A percentile compares a stretch with the other conserved stretches of the same genome.
Conservation (phyloP, 2,113 vertebrate genomes). For the Xenopus borealis region DNA sequence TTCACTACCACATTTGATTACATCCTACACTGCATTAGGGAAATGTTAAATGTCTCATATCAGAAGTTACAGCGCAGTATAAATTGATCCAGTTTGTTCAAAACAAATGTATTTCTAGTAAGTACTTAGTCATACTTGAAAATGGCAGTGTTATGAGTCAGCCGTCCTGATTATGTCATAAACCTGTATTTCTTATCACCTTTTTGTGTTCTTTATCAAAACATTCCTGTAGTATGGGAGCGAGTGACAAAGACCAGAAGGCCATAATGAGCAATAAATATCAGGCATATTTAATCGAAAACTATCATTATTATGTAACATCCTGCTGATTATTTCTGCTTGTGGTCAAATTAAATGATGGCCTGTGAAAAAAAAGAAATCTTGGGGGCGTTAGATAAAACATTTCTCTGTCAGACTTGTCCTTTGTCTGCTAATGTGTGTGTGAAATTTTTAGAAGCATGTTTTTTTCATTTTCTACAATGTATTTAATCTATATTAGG, state of each 20-base stretch:
- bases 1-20: too few relatives aligned
- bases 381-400: too few relatives aligned
- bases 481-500: too few relatives aligned
- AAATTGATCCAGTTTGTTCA: conserved; percentile 8
- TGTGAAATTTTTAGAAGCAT: too few relatives aligned
- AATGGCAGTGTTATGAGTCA: conserved; percentile 28
- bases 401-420: neutral
- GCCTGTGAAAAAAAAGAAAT: too few relatives aligned
- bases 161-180: conserved; percentile 8
- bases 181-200: neutral
- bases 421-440: neutral
- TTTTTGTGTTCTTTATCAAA: neutral
- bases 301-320: neutral
- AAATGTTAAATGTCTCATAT: neutral
- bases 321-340: too few relatives aligned
- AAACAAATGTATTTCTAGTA: conserved; percentile 36
- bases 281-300: neutral
- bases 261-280: neutral
- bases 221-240: neutral
- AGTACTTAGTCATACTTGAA: conserved; percentile 21
- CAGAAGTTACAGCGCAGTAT: neutral
- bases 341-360: too few relatives aligned
- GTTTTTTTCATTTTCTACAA: too few relatives aligned
- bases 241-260: neutral
- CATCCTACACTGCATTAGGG: neutral